These are phyloP conservation scores for Macheiramphus alcinus DNA, from an alignment of 2,113 vertebrate genomes.

Conservation along the genomic window DNA sequence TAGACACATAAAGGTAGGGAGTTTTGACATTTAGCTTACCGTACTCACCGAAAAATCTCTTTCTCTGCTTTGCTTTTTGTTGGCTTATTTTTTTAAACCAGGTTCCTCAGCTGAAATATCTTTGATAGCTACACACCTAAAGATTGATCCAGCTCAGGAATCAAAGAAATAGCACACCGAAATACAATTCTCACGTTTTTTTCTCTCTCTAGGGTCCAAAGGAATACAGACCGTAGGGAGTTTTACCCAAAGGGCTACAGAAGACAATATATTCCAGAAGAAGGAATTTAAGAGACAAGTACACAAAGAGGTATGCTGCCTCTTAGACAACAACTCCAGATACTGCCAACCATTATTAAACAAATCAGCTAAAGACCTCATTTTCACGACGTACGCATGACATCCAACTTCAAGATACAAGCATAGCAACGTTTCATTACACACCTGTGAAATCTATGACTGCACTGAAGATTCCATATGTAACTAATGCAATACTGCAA, in stretches of 20 bases:
- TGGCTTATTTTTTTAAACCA: not conserved
- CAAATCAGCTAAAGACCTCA: not conserved
- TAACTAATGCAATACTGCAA: not conserved
- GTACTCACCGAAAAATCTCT: not conserved
- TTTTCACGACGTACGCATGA: not conserved
- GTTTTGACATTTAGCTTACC: not conserved
- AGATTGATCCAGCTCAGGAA: not conserved
- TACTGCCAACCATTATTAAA: not conserved
- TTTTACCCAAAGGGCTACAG: not conserved
- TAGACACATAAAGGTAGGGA: not conserved
- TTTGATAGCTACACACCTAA: not conserved
- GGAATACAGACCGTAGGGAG: not conserved
- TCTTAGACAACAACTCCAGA: not conserved
- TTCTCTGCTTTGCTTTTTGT: not conserved
- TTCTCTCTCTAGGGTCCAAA: not conserved
- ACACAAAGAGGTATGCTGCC: not conserved
- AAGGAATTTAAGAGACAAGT: not conserved
- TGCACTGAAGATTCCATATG: not conserved
- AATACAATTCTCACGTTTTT: not conserved
- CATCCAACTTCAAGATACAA: not conserved
- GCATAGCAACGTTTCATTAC: not conserved
- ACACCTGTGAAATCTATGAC: not conserved
- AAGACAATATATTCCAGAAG: not conserved
- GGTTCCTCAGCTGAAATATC: not conserved
- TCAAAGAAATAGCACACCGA: not conserved